phyloP scores from a whole-genome alignment of 2,113 vertebrate species.

The Heterochromis multidens region DNA sequence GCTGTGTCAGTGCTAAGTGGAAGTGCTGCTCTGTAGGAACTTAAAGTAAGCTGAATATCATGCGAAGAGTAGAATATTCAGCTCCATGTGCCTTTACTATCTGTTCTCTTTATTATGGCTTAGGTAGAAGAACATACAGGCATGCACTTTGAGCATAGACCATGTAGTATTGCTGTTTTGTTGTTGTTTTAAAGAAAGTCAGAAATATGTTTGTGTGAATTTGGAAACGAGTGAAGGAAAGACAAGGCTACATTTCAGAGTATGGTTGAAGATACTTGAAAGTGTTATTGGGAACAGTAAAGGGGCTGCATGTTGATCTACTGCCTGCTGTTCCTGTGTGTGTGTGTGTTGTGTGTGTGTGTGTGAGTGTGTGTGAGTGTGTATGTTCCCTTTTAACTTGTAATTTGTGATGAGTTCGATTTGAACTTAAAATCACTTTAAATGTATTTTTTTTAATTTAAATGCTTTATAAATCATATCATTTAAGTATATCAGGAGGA shows the following conservation, averaged over 20 bases:
- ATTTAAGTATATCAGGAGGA: conserved; percentile 34
- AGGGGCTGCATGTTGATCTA: conserved; percentile 2
- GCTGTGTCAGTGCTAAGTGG: conserved; percentile 23
- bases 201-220: not conserved
- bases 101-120: conserved; percentile 21
- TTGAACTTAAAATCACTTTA: conserved; percentile 3
- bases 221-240: not conserved
- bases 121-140: conserved; percentile 1
- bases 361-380: not conserved
- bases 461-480: conserved; percentile 24
- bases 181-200: conserved; percentile 41
- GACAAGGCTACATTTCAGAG: not conserved
- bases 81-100: conserved; percentile 64
- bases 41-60: conserved; percentile 2
- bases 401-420: not conserved
- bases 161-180: conserved; percentile 42
- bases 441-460: conserved; percentile 41
- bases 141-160: conserved; percentile 38
- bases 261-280: conserved; percentile 50
- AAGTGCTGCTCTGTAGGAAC: conserved; percentile 31
- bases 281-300: conserved; percentile 35
- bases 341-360: not conserved
- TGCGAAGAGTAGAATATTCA: conserved; percentile 1
- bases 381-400: conserved; percentile 16
- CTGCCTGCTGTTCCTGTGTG: not conserved